phyloP scores from a whole-genome alignment of 2,113 vertebrate genomes.

The Platysteira castanea region DNA sequence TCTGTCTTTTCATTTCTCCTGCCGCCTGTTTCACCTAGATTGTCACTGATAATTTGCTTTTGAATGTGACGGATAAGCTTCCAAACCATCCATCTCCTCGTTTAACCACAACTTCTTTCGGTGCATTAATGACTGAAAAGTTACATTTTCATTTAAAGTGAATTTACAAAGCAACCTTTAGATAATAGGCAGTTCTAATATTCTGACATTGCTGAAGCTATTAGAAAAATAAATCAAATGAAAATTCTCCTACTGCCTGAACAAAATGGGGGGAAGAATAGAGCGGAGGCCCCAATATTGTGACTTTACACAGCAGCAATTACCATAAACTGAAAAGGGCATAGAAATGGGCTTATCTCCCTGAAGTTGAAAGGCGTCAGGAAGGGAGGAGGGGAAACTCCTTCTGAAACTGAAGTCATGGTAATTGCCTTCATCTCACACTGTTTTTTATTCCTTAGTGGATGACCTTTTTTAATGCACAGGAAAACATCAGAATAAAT shows the following conservation, averaged over 20 bases:
- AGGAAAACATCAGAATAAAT: not conserved
- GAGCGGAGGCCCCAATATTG: not conserved
- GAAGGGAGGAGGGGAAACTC: not conserved
- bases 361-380: not conserved
- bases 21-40: not conserved
- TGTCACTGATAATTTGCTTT: conserved; percentile 33
- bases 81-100: not conserved
- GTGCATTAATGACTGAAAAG: not conserved
- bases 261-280: not conserved
- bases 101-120: not conserved
- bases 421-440: not conserved
- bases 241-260: not conserved
- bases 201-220: not conserved
- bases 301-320: not conserved
- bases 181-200: conserved; percentile 9
- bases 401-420: not conserved
- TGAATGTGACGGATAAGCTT: conserved; percentile 17
- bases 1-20: not conserved
- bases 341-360: not conserved
- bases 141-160: conserved; percentile 34
- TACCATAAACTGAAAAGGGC: not conserved
- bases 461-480: not conserved
- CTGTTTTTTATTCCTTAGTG: not conserved
- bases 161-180: conserved; percentile 32
- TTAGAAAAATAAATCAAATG: conserved; percentile 23